These are phyloP conservation scores for Gadus chalcogrammus DNA, from an alignment of 2,113 vertebrate species.

Conservation along the genomic window DNA sequence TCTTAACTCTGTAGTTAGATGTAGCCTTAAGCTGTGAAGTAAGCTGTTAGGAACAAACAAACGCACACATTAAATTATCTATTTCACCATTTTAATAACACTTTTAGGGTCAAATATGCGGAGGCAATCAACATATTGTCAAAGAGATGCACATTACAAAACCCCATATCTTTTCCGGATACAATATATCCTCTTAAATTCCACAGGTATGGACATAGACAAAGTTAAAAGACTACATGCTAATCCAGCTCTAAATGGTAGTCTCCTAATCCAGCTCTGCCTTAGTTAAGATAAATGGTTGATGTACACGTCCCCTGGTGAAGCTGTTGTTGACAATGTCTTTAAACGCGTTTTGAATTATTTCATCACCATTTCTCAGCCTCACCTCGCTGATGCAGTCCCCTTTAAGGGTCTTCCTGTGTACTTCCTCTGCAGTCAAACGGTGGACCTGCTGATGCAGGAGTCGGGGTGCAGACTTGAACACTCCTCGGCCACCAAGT, in stretches of 20 bases:
- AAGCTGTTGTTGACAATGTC: not conserved
- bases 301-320: not conserved
- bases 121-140: no score
- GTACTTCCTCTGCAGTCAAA: conserved; percentile 83
- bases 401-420: not conserved
- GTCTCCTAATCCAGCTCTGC: not conserved
- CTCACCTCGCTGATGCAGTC: not conserved
- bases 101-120: not conserved
- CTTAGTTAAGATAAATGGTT: not conserved
- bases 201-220: no score
- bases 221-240: no score
- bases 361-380: not conserved
- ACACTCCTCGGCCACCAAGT: conserved; percentile 97
- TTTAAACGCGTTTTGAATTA: not conserved
- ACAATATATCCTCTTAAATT: no score
- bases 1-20: no score
- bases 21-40: no score
- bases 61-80: no score
- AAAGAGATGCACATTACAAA: no score
- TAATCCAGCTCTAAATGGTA: not conserved
- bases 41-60: no score
- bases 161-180: no score
- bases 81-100: not conserved
- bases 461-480: conserved; percentile 99
- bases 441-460: conserved; percentile 99